Conservation (phyloP, 2,888 invertebrate species). For the Dolichopus griseipennis region DNA sequence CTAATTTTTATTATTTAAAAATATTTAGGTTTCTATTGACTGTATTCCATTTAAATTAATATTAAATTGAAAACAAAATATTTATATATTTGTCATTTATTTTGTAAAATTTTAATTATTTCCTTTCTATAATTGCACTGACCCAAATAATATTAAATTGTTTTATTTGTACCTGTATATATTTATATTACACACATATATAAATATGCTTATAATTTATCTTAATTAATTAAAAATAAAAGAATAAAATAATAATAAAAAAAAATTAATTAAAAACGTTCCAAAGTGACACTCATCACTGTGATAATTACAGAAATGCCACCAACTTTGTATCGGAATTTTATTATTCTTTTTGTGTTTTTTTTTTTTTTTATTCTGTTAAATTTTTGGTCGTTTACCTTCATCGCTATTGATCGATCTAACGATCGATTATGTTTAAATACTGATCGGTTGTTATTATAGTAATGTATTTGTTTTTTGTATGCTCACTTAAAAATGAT, state of each 20-base stretch:
- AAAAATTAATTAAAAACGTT: neutral
- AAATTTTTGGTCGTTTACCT: neutral
- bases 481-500: neutral
- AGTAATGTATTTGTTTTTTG: no score
- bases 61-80: no score
- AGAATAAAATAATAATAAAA: no score
- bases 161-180: neutral
- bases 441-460: neutral
- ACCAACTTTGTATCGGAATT: neutral
- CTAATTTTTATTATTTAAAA: neutral
- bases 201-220: neutral
- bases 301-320: constrained; percentile 3
- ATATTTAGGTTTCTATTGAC: neutral
- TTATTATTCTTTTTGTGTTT: neutral
- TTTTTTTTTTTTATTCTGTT: neutral
- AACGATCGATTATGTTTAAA: neutral
- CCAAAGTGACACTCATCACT: constrained; percentile 4
- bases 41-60: neutral
- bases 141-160: neutral
- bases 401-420: neutral
- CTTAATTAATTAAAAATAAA: neutral
- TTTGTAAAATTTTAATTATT: neutral
- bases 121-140: constrained; percentile 1
- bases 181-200: neutral
- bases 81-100: neutral